Evolutionary conservation across 92 coral and sea anemone species (phyloP).

Genomic region (Epizoanthus rinbou): DNA sequence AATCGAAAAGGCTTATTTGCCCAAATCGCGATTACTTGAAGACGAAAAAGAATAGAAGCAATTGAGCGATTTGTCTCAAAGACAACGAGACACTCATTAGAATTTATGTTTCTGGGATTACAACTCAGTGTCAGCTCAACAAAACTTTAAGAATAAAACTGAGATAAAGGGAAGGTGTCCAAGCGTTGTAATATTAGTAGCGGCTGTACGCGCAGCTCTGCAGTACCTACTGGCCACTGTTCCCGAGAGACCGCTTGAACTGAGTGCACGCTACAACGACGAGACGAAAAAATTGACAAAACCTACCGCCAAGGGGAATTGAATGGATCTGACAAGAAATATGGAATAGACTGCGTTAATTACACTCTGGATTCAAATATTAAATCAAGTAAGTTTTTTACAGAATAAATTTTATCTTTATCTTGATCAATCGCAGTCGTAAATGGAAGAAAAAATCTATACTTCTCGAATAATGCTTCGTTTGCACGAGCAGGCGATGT

Average conservation of each 20-base stretch:
- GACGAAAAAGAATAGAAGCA: slow-evolving; percentile 37
- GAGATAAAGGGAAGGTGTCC: slow-evolving; percentile 27
- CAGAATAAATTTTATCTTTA: slow-evolving; percentile 11
- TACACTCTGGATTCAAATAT: slow-evolving; percentile 7
- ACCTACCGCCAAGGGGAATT: background rate
- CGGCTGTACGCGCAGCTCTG: background rate
- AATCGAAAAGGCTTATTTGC: slow-evolving; percentile 25
- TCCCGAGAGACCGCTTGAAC: too few species aligned
- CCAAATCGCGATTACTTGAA: slow-evolving; percentile 39
- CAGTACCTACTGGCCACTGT: too few species aligned
- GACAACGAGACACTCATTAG: slow-evolving; percentile 38
- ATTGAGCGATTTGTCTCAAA: slow-evolving; percentile 43
- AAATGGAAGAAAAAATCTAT: background rate
- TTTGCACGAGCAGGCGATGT: too few species aligned
- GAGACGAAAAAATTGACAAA: background rate
- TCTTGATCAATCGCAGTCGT: slow-evolving; percentile 12
- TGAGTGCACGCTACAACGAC: background rate
- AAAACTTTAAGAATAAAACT: slow-evolving; percentile 32
- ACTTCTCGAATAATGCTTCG: background rate
- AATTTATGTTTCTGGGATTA: slow-evolving; percentile 45
- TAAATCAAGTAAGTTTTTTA: slow-evolving; percentile 5
- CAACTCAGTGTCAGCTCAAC: slow-evolving; percentile 30
- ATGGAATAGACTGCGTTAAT: background rate
- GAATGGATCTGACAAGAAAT: background rate
- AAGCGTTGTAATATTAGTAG: background rate